Evolutionary conservation across 1,140 invertebrate species (phyloP), one percentile per base, ranked within the genome.

Genomic region (Chlorops oryzae): DNA sequence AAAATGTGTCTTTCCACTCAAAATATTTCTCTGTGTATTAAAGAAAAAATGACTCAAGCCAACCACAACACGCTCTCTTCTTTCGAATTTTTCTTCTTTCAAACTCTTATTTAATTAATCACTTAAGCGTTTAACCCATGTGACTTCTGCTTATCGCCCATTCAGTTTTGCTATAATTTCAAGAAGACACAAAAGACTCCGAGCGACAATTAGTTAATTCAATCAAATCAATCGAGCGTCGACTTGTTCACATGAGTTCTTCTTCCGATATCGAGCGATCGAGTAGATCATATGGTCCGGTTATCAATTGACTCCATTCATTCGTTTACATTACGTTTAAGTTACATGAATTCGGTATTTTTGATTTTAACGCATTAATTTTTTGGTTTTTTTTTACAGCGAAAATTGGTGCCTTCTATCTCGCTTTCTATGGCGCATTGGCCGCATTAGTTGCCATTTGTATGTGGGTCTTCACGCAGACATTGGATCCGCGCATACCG

Each of bases 391-490:
- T 70, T 63, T 56, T 72, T 61, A 49, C 78, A 93, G 90, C 83
- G 42, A 92, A 93, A 78, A 93, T 96, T 70, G 83, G 83, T 25
- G 70, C 92, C 15, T 97, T 96, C 80, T 96, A 96, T 75, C 74
- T 92, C 55, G 82, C 90, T 62, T 96, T 94, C 76, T 96, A 96
- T 74, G 77, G 81, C 38, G 87, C 87, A 47, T 76, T 97, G 56
- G 87, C 87, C 15, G 82, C 89, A 6, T 79, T 96, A 57, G 94
- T 94, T 42, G 83, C 88, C 18, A 86, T 91, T 35, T 90, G 92
- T 75, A 85, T 95, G 77, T 88, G 89, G 80, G 86, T 87, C 21
- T 96, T 96, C 74, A 89, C 88, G 54, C 87, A 91, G 74, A 95
- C 91, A 2, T 70, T 97, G 55, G 91, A 96, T 73, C 82, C 85